phyloP scores from a whole-genome alignment of 1,140 invertebrate genomes.

The Plutomurus gul region DNA sequence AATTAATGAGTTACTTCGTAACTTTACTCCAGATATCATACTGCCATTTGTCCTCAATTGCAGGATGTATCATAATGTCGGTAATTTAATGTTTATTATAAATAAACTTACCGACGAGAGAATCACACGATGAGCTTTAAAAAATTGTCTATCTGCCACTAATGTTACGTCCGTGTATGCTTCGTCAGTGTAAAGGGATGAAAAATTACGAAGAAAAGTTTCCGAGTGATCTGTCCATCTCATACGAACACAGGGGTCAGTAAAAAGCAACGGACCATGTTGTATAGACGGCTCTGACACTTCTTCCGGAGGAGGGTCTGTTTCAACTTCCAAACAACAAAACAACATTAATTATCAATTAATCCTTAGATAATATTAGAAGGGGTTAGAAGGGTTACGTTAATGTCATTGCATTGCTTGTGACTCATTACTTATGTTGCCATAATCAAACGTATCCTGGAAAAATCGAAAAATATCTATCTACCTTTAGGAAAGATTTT shows the following conservation, averaged over 20 bases:
- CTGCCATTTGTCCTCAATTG: too few species aligned
- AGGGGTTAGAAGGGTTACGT: neutral
- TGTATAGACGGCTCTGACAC: constrained; percentile 38
- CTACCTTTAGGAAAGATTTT: too few species aligned
- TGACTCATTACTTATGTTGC: neutral
- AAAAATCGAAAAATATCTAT: too few species aligned
- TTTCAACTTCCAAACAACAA: neutral
- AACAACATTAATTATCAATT: neutral
- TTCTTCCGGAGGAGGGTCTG: neutral
- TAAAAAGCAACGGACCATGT: constrained; percentile 41
- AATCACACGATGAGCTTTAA: constrained; percentile 49
- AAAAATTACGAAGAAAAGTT: constrained; percentile 39
- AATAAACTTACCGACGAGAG: constrained; percentile 33
- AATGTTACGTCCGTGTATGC: constrained; percentile 45
- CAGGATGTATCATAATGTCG: too few species aligned
- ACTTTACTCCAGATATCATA: too few species aligned
- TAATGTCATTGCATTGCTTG: neutral
- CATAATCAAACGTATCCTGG: too few species aligned
- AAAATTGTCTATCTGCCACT: constrained; percentile 45
- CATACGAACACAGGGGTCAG: constrained; percentile 44
- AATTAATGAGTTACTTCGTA: too few species aligned
- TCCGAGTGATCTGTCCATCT: constrained; percentile 49
- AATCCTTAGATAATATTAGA: neutral
- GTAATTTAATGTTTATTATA: too few species aligned
- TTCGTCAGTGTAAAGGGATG: constrained; percentile 36